Percentiles rank a stretch among this genome's conserved stretches.
These are phyloP conservation scores for Drosophila parvula DNA, from an alignment of 1,140 invertebrate genomes.

Conservation along the genomic window DNA sequence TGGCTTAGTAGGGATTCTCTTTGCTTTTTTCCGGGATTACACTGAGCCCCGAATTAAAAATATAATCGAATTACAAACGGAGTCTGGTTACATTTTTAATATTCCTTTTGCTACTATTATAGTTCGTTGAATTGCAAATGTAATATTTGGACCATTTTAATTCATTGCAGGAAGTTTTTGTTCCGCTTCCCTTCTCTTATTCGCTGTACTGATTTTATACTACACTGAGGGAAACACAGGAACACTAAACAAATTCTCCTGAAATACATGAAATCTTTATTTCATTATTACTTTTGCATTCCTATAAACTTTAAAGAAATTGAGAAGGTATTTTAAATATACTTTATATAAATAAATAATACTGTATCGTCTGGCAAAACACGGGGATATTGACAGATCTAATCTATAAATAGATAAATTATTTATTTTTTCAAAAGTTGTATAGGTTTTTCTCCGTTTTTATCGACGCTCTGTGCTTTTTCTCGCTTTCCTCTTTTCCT, in stretches of 20 bases:
- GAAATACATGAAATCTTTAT: too few species aligned
- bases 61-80: constrained; percentile 31
- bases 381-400: neutral
- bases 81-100: constrained; percentile 7
- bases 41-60: constrained; percentile 6
- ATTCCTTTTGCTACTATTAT: constrained; percentile 8
- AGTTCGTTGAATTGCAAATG: constrained; percentile 44
- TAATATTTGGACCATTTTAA: constrained; percentile 39
- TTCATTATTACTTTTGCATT: too few species aligned
- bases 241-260: too few species aligned
- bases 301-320: neutral
- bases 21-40: constrained; percentile 2
- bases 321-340: neutral
- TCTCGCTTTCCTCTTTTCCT: constrained; percentile 15
- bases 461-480: constrained; percentile 18
- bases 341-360: neutral
- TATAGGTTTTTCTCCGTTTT: constrained; percentile 22
- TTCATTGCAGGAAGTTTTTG: constrained; percentile 16
- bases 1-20: constrained; percentile 29
- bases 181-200: constrained; percentile 4
- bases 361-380: neutral
- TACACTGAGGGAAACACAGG: neutral
- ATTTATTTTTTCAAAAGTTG: constrained; percentile 8
- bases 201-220: constrained; percentile 12
- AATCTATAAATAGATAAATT: constrained; percentile 9